Evolutionary conservation across 2,797 vertebrate genomes (phyloP).

Genomic region (Tenualosa ilisha): DNA sequence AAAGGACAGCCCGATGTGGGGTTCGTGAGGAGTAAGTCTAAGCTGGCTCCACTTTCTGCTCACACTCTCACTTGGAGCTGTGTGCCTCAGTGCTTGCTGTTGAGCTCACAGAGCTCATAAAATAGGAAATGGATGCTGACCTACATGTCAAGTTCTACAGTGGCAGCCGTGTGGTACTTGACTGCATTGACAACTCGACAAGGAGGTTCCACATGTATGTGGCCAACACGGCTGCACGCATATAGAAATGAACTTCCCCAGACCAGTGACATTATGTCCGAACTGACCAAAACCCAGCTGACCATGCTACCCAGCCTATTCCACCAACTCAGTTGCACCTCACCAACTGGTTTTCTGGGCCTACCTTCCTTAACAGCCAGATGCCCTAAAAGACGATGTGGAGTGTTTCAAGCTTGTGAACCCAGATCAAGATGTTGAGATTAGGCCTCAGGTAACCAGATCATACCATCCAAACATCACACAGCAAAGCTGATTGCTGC

Average conservation of each 20-base stretch:
- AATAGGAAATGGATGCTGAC: no score
- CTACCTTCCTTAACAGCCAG: not conserved
- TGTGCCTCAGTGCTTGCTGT: no score
- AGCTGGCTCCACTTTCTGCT: conserved; percentile 33
- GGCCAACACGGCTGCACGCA: not conserved
- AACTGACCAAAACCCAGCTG: no score
- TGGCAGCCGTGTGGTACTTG: no score
- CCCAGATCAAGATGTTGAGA: conserved; percentile 15
- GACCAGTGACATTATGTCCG: no score
- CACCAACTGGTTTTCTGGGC: conserved; percentile 17
- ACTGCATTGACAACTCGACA: no score
- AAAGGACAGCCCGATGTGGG: conserved; percentile 34
- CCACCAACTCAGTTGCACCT: not conserved
- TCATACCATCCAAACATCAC: no score
- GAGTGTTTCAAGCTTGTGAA: conserved; percentile 2
- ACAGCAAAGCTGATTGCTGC: no score
- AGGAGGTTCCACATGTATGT: not conserved
- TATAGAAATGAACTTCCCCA: no score
- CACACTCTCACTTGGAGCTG: conserved; percentile 34
- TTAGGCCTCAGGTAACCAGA: conserved; percentile 10
- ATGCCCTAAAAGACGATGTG: not conserved
- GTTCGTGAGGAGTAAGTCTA: conserved; percentile 38
- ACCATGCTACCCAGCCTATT: no score
- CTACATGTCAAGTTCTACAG: no score
- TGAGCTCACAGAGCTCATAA: no score